These are phyloP conservation scores for Plectropomus leopardus DNA, from an alignment of 2,113 vertebrate species.

Conservation along the genomic window DNA sequence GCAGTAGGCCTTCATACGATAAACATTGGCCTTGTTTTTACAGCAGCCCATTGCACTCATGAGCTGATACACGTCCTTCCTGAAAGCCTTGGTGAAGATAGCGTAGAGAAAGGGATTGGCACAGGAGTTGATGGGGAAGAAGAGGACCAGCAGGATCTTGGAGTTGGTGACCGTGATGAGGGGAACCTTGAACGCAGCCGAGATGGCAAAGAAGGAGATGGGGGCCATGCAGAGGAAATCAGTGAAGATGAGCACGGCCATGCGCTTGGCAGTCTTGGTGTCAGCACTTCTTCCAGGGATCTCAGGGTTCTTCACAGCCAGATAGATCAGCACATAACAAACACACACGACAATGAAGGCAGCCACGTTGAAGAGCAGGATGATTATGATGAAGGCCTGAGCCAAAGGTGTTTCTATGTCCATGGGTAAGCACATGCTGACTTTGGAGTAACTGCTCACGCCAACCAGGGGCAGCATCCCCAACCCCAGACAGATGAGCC, in stretches of 20 bases:
- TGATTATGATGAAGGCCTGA: constrained; percentile 88
- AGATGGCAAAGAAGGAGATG: constrained; percentile 94
- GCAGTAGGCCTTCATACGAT: constrained; percentile 77
- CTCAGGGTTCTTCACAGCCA: constrained; percentile 89
- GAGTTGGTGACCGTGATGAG: constrained; percentile 94
- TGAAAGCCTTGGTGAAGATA: constrained; percentile 94
- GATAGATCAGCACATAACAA: constrained; percentile 92
- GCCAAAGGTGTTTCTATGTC: constrained; percentile 88
- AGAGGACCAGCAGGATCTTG: constrained; percentile 94
- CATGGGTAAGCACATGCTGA: constrained; percentile 97
- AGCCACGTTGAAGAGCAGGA: constrained; percentile 89
- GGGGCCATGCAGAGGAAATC: constrained; percentile 96
- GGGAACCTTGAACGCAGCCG: constrained; percentile 91
- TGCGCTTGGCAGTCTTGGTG: constrained; percentile 92
- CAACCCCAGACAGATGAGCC: constrained; percentile 89
- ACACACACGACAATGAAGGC: constrained; percentile 90
- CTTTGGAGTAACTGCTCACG: constrained; percentile 93
- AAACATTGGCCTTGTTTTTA: constrained; percentile 84
- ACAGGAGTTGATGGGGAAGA: constrained; percentile 95
- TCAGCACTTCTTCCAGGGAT: constrained; percentile 84
- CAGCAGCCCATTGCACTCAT: constrained; percentile 89
- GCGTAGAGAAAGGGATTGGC: constrained; percentile 96
- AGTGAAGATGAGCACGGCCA: constrained; percentile 95
- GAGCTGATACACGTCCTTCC: constrained; percentile 88
- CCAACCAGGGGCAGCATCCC: constrained; percentile 90